Evolutionary conservation across 2,113 vertebrate species (phyloP).

Genomic region (Poecilia latipinna): DNA sequence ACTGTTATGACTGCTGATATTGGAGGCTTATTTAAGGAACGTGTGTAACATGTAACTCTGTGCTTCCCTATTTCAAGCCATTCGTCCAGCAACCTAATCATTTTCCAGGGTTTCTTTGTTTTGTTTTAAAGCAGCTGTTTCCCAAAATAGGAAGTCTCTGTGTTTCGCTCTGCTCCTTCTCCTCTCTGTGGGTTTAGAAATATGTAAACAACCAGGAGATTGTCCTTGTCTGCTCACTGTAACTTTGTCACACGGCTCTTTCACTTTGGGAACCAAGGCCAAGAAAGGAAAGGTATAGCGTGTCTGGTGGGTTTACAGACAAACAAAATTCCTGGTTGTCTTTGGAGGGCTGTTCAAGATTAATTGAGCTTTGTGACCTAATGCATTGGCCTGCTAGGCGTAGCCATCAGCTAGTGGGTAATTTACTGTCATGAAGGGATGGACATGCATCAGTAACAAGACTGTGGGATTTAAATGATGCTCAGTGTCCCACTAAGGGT

Average conservation of each 20-base stretch:
- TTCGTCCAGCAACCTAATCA: constrained; percentile 10
- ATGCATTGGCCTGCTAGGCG: too few relatives aligned
- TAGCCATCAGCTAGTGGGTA: too few relatives aligned
- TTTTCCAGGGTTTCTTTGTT: constrained; percentile 43
- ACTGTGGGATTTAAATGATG: neutral
- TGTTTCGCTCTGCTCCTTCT: constrained; percentile 34
- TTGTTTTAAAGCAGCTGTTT: constrained; percentile 67
- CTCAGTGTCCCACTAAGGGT: neutral
- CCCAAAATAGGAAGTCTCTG: constrained; percentile 66
- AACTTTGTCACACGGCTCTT: constrained; percentile 29
- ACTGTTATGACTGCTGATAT: neutral
- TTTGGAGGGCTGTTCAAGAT: neutral
- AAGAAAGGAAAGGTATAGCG: constrained; percentile 4
- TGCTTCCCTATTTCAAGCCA: neutral
- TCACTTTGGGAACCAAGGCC: constrained; percentile 14
- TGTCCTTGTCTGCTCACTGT: constrained; percentile 36
- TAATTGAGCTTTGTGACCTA: neutral
- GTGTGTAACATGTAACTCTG: neutral
- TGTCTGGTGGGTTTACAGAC: constrained; percentile 1
- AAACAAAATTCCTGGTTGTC: neutral
- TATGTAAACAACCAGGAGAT: constrained; percentile 68
- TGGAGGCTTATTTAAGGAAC: constrained; percentile 8
- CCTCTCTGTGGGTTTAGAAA: constrained; percentile 49
- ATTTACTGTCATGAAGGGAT: neutral
- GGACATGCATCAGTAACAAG: neutral